phyloP scores from a whole-genome alignment of 2,888 invertebrate genomes.

The Xestia c-nigrum region DNA sequence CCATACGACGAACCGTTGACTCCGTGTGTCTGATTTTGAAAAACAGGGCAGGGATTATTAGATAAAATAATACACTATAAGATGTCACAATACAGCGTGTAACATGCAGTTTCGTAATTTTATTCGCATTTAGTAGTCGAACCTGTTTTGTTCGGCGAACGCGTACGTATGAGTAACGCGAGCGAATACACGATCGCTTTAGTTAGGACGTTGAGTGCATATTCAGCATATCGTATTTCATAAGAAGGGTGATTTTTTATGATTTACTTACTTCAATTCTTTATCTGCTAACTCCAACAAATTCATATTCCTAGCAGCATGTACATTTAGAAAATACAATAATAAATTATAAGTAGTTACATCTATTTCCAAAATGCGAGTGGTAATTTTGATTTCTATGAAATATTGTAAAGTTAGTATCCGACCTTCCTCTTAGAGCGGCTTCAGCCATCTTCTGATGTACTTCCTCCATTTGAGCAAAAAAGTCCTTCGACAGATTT shows the following conservation, averaged over 20 bases:
- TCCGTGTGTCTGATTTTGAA: conserved; percentile 78
- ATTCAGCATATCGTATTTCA: not conserved
- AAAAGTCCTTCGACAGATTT: conserved; percentile 90
- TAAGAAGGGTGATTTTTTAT: not conserved
- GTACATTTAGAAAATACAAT: conserved; percentile 67
- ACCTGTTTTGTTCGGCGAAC: not conserved
- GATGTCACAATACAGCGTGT: not conserved
- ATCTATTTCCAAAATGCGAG: not conserved
- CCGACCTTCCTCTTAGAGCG: conserved; percentile 89
- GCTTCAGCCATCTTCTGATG: conserved; percentile 91
- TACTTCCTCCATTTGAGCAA: conserved; percentile 89
- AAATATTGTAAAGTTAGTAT: not conserved
- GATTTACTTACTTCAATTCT: conserved; percentile 79
- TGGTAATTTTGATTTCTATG: not conserved
- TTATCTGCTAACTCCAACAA: conserved; percentile 80
- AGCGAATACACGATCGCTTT: not conserved
- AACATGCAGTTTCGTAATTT: not conserved
- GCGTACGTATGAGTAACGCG: too few relatives aligned
- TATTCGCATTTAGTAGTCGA: not conserved
- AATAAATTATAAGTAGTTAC: not conserved
- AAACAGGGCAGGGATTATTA: not conserved
- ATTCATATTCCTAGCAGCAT: conserved; percentile 84
- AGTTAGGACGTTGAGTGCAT: not conserved
- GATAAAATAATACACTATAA: not conserved
- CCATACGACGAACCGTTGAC: conserved; percentile 76